These are phyloP conservation scores for Champsocephalus esox DNA, from an alignment of 2,797 vertebrate species.

Conservation along the genomic window DNA sequence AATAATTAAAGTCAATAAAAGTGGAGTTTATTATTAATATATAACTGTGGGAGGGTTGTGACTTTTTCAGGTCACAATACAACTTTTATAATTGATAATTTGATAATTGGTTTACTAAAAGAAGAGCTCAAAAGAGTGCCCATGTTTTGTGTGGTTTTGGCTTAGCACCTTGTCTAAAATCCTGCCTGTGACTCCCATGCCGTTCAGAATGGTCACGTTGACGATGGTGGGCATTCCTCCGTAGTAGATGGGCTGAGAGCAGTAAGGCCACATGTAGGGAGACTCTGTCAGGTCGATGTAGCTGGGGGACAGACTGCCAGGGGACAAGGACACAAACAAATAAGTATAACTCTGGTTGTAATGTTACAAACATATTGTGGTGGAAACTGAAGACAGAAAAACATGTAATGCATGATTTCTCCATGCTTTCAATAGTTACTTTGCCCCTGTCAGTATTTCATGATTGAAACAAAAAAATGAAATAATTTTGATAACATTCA, in stretches of 20 bases:
- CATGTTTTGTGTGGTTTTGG: not conserved
- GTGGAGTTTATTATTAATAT: too few relatives aligned
- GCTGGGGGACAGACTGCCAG: slow-evolving; percentile 94
- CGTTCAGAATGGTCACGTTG: slow-evolving; percentile 97
- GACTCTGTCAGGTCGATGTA: slow-evolving; percentile 98
- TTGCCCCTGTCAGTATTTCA: not conserved
- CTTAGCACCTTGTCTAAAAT: slow-evolving; percentile 93
- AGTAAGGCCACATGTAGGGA: slow-evolving; percentile 99
- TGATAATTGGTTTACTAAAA: too few relatives aligned
- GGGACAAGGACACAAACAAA: not conserved
- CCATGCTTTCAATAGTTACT: too few relatives aligned
- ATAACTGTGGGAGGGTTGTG: too few relatives aligned
- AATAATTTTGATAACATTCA: not conserved
- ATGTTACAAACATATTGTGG: not conserved
- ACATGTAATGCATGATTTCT: not conserved
- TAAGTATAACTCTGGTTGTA: not conserved
- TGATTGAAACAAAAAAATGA: not conserved
- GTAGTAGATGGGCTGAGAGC: slow-evolving; percentile 99
- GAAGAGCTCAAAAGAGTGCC: not conserved
- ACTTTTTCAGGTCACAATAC: too few relatives aligned
- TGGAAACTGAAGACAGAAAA: not conserved
- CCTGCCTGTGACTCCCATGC: slow-evolving; percentile 98
- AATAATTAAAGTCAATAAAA: too few relatives aligned
- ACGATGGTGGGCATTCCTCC: slow-evolving; percentile 98
- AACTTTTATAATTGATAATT: too few relatives aligned